Evolutionary conservation across 2,113 vertebrate species (phyloP), one percentile per base, ranked within the genome.

Genomic region (Cinclus mexicanus): DNA sequence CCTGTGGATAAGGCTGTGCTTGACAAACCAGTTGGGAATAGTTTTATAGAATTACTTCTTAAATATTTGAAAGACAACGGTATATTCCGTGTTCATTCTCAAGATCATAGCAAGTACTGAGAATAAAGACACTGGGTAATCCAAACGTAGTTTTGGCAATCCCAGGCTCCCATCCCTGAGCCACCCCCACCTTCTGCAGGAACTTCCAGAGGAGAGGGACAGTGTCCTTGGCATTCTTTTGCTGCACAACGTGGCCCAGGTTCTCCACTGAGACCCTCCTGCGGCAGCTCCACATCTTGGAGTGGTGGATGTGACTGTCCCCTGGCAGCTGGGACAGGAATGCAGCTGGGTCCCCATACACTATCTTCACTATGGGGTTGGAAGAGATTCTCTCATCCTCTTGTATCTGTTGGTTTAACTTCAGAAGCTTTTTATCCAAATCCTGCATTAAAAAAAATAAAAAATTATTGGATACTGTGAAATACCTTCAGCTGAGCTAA

Each of bases 141-240:
- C 13, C 47, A 47, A 49, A 6, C 0, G 2, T 23, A 42, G 19
- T 23, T 88, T 28, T 35, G 37, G 16, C 44, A 71, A 8, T 1
- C 3, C 28, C n/a, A 14, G 61, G 29, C 50, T 47, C 69, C 22
- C 50, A 20, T 4, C 52, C 39, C 67, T 26, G 12, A 37, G 39
- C 50, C 59, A 31, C 39, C 50, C 94, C 14, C 95, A 99, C 99
- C 98, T 95, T 98, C 56, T 99, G 98, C 81, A 99, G 97, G 94
- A 99, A 99, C 65, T 96, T 98, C 98, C 98, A 99, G 47, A 99
- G 98, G 11, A 99, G 83, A 10, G 99, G 99, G 39, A 99, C 90
- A 0, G 47, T 37, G 44, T 99, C 98, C 79, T 95, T 98, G 82
- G 98, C 98, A 7, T 98, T 97, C 76, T 98, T 98, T 63, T 99